These are phyloP conservation scores for Scaptomyza montana DNA, from an alignment of 1,140 invertebrate genomes.

Conservation along the genomic window DNA sequence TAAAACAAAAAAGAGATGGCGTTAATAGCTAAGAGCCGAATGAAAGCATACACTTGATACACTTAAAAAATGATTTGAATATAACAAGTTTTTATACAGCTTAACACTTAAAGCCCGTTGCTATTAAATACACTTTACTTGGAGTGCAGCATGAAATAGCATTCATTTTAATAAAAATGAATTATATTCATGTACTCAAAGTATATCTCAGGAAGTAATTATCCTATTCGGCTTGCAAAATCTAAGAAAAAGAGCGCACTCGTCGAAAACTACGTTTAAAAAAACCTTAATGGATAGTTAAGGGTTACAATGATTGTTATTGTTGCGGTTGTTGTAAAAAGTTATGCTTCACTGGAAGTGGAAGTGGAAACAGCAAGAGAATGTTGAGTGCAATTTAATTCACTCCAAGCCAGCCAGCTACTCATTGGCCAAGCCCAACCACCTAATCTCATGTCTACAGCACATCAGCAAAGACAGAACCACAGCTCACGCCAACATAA, in stretches of 20 bases:
- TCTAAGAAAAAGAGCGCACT: background rate
- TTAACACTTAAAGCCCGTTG: too few species aligned
- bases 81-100: too few species aligned
- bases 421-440: conserved; percentile 26
- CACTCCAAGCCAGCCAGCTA: background rate
- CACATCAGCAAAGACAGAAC: conserved; percentile 62
- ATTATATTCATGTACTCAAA: too few species aligned
- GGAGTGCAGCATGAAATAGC: too few species aligned
- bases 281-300: conserved; percentile 45
- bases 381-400: conserved; percentile 16
- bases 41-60: background rate
- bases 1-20: conserved; percentile 29
- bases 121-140: too few species aligned
- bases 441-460: conserved; percentile 53
- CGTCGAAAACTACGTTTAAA: conserved; percentile 38
- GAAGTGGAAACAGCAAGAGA: conserved; percentile 13
- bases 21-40: background rate
- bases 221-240: too few species aligned
- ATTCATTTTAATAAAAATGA: too few species aligned
- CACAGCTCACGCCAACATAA: conserved; percentile 60
- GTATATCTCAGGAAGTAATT: background rate
- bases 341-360: conserved; percentile 30
- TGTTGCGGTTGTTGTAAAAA: conserved; percentile 11
- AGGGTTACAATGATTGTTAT: conserved; percentile 1
- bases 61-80: background rate